A percentile compares a stretch with the other conserved stretches of the same genome.
Conservation (phyloP, 2,888 invertebrate genomes). For the Pheosia gnoma region DNA sequence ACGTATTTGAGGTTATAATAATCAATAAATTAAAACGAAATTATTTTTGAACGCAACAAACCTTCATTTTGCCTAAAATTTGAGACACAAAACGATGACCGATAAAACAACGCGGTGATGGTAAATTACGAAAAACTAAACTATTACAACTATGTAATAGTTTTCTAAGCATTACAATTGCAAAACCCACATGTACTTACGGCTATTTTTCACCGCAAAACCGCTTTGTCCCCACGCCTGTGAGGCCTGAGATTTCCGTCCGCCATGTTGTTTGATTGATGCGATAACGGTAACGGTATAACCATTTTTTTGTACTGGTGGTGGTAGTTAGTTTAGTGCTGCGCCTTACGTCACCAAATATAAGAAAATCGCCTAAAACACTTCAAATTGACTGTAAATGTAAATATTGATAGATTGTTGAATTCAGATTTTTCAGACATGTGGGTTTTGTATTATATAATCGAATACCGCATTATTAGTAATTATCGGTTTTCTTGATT, state of each 20-base stretch:
- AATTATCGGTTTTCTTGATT: too few species aligned
- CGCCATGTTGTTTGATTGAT: neutral
- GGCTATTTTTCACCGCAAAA: neutral
- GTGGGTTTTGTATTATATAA: too few species aligned
- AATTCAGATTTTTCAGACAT: too few species aligned
- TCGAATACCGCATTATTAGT: too few species aligned
- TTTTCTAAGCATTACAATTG: conserved; percentile 27
- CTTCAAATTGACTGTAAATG: too few species aligned
- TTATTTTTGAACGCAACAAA: neutral
- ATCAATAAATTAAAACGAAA: neutral
- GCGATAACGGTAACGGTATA: too few species aligned
- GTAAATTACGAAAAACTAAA: conserved; percentile 9
- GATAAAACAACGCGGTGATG: neutral
- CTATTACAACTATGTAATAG: conserved; percentile 10
- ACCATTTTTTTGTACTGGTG: too few species aligned
- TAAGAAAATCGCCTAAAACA: too few species aligned
- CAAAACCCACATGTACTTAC: neutral
- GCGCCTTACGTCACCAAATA: too few species aligned
- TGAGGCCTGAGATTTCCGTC: neutral
- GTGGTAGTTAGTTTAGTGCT: too few species aligned
- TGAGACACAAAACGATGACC: conserved; percentile 9
- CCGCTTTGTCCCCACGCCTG: neutral
- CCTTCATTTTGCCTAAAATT: conserved; percentile 29
- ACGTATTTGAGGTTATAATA: neutral
- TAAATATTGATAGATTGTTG: too few species aligned